A percentile compares a stretch with the other conserved stretches of the same genome.
Evolutionary conservation across 1,140 invertebrate genomes (phyloP).

Genomic region (Brachionus koreanus): DNA sequence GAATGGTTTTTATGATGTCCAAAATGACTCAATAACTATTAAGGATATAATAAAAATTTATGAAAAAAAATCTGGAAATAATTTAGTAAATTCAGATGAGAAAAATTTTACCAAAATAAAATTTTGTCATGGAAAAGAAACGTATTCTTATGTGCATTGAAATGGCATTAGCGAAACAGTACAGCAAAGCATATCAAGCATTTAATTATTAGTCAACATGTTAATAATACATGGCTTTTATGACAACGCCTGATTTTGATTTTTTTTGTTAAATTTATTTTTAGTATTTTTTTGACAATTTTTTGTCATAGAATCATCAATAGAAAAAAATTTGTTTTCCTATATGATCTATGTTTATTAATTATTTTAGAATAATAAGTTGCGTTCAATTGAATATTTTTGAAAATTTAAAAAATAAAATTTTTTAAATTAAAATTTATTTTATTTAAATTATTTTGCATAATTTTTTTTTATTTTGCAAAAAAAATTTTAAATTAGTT

Average conservation of each 20-base stretch:
- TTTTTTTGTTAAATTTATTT: neutral
- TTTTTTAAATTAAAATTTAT: neutral
- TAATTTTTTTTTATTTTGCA: neutral
- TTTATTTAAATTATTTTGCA: neutral
- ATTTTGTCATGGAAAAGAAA: neutral
- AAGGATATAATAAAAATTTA: neutral
- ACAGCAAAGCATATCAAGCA: neutral
- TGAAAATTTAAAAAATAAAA: neutral
- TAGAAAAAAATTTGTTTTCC: neutral
- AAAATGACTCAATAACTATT: neutral
- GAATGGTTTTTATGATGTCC: neutral
- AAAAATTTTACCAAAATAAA: neutral
- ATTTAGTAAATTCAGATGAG: neutral
- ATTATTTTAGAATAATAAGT: neutral
- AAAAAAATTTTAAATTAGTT: too few species aligned
- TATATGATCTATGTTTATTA: neutral
- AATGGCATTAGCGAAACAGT: neutral
- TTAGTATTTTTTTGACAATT: neutral
- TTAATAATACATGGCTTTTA: neutral
- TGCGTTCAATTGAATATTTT: neutral
- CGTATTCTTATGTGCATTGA: neutral
- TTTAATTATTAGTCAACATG: neutral
- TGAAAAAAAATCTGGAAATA: neutral
- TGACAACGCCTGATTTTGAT: neutral
- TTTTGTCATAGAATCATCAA: neutral